phyloP scores from a whole-genome alignment of 2,113 vertebrate species.

The Mesitornis unicolor region DNA sequence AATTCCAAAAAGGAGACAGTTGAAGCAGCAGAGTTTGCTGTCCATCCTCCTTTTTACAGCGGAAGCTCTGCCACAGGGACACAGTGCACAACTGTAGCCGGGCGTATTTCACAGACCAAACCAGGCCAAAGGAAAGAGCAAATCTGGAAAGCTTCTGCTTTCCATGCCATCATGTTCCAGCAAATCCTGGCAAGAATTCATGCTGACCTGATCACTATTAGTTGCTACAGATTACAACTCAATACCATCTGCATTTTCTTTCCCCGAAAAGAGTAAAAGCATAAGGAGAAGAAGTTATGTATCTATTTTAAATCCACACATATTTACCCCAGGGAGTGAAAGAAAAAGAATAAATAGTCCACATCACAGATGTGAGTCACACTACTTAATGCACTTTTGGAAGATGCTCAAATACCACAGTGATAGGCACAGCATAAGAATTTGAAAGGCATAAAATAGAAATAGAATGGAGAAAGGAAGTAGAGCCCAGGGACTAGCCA shows the following conservation, averaged over 20 bases:
- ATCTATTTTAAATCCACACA: slow-evolving; percentile 58
- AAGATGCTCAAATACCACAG: slow-evolving; percentile 47
- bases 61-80: background rate
- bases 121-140: slow-evolving; percentile 34
- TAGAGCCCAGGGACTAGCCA: background rate
- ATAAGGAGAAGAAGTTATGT: background rate
- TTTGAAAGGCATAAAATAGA: slow-evolving; percentile 29
- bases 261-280: slow-evolving; percentile 16
- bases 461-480: slow-evolving; percentile 12
- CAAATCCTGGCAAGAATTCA: slow-evolving; percentile 64
- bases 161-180: slow-evolving; percentile 50
- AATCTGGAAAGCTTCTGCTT: slow-evolving; percentile 55
- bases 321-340: slow-evolving; percentile 48
- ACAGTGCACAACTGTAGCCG: background rate
- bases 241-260: slow-evolving; percentile 29
- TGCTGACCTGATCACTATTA: slow-evolving; percentile 57
- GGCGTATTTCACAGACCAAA: background rate
- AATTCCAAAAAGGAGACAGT: background rate
- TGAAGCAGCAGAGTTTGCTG: background rate
- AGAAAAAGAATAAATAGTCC: slow-evolving; percentile 51
- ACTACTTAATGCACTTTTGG: slow-evolving; percentile 57
- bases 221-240: slow-evolving; percentile 60
- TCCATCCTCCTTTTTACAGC: background rate
- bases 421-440: background rate
- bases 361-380: slow-evolving; percentile 60